Conservation (phyloP, 2,113 vertebrate genomes). For the Oceanites oceanicus region DNA sequence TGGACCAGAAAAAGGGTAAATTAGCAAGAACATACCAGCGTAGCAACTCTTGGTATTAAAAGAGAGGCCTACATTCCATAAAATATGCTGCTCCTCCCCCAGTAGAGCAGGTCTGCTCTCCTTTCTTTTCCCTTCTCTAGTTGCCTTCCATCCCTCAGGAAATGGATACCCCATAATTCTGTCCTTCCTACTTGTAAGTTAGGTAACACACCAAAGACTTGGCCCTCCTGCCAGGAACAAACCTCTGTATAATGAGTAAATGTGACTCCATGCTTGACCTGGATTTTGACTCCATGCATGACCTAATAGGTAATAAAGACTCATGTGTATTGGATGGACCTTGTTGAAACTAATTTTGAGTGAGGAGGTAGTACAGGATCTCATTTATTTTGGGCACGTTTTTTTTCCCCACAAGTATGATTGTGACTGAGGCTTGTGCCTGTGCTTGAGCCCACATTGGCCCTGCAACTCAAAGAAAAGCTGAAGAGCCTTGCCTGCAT, state of each 20-base stretch:
- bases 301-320: background rate
- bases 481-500: background rate
- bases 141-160: background rate
- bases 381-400: background rate
- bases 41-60: background rate
- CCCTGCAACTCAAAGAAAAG: background rate
- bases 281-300: background rate
- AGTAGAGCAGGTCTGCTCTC: background rate
- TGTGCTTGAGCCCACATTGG: background rate
- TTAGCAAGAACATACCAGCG: background rate
- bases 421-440: background rate
- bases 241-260: background rate
- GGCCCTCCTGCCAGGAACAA: background rate
- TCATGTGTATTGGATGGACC: background rate
- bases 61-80: background rate
- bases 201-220: background rate
- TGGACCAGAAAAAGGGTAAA: background rate
- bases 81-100: background rate
- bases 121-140: background rate
- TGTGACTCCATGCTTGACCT: background rate
- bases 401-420: background rate
- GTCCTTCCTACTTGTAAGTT: background rate
- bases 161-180: background rate
- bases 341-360: background rate
- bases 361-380: background rate